These are phyloP conservation scores for Triplophysa yarkandensis DNA, from an alignment of 2,797 vertebrate species.

Conservation along the genomic window DNA sequence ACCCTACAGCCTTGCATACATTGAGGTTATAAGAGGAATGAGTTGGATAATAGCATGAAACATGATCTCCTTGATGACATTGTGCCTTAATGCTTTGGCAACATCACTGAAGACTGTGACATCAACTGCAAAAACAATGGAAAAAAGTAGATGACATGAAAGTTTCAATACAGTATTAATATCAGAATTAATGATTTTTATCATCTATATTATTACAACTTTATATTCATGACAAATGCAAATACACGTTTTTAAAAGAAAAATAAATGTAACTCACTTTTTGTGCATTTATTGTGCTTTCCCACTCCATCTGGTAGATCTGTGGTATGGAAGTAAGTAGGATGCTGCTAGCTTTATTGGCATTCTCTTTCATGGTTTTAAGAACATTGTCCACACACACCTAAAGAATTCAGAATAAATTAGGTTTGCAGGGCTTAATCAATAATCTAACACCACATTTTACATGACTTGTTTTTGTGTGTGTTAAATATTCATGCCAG, in stretches of 20 bases:
- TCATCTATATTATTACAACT: not conserved
- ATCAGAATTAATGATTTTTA: not conserved
- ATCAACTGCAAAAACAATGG: constrained; percentile 77
- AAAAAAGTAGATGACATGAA: not conserved
- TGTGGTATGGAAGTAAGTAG: constrained; percentile 91
- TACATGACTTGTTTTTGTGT: not conserved
- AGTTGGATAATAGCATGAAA: not conserved
- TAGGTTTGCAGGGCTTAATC: no score
- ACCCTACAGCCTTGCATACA: no score
- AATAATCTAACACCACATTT: no score
- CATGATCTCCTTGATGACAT: not conserved
- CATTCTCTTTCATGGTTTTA: constrained; percentile 95
- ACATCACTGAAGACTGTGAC: constrained; percentile 84
- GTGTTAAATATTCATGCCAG: no score
- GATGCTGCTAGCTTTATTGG: constrained; percentile 95
- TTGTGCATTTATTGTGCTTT: constrained; percentile 78
- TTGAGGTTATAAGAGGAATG: not conserved
- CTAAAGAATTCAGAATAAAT: no score
- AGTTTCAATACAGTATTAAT: not conserved
- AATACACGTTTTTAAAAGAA: no score
- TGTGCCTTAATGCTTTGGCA: constrained; percentile 84
- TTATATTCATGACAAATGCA: no score
- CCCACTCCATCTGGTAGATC: constrained; percentile 92
- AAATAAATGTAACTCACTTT: constrained; percentile 88
- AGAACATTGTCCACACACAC: constrained; percentile 95